Conservation (phyloP, 1,140 invertebrate species). For the Drosophila sturtevanti region DNA sequence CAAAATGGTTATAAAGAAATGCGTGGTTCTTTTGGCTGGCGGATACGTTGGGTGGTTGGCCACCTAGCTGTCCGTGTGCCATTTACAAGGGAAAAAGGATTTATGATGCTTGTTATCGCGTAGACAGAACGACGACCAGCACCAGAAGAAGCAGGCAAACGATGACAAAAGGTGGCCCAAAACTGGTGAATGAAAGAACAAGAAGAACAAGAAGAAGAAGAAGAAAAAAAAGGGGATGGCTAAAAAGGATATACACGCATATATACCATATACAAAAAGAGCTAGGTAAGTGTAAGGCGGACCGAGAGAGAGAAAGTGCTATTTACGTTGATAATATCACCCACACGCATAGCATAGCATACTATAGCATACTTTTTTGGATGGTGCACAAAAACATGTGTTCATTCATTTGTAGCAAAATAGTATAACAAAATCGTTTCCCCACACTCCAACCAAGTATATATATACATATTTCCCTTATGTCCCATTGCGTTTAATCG, state of each 20-base stretch:
- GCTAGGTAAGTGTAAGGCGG: background rate
- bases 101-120: conserved; percentile 79
- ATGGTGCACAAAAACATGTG: conserved; percentile 51
- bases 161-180: conserved; percentile 73
- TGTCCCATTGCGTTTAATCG: conserved; percentile 46
- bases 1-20: conserved; percentile 40
- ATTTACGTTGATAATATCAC: conserved; percentile 70
- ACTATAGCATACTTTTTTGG: conserved; percentile 59
- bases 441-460: background rate
- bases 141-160: conserved; percentile 45
- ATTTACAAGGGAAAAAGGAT: conserved; percentile 75
- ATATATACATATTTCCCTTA: conserved; percentile 18
- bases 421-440: background rate
- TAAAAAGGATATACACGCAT: conserved; percentile 7
- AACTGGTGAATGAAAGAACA: too few relatives aligned
- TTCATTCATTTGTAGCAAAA: conserved; percentile 61
- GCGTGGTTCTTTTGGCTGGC: background rate
- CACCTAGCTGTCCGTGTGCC: conserved; percentile 45
- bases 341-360: conserved; percentile 24
- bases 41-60: background rate
- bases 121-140: conserved; percentile 42
- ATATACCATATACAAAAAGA: background rate
- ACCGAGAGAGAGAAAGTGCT: conserved; percentile 12
- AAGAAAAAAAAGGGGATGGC: background rate
- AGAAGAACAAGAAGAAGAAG: conserved; percentile 6